Base-by-base conservation (phyloP, 2,797 vertebrate genomes). In the Ceryle rudis region DNA sequence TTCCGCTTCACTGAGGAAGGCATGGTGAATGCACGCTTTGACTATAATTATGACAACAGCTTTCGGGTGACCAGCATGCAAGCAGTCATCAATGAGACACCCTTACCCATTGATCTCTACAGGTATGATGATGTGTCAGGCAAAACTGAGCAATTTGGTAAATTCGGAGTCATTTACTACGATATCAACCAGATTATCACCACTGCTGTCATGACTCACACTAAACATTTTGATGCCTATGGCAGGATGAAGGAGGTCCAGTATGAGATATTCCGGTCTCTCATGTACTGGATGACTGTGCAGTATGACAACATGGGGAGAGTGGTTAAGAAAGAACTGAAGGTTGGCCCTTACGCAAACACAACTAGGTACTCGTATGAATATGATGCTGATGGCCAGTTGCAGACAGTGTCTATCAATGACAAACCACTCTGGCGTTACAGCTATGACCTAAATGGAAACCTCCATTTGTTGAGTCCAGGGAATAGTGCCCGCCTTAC, bases 221-320 rank as follows among this genome's bases (percentile, higher is more conserved):
- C 99, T 11, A 99, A 99, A 89, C 99, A 99, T 97, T 99, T 99
- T 49, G 99, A 99, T 3, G 99, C 99, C 3, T 99, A 99, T 1
- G 99, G 99, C 16, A 98, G 99, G 17, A 99, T 99, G 97, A 99
- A 99, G 95, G 99, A 99, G 93, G 99, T 99, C 15, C 99, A 99
- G 70, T 99, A 99, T 1, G 99, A 99, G 97, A 99, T 99, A 82
- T 99, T 99, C 89, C 99, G 99, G 90, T 99, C 99, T 0, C 99
- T 99, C 65, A 99, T 99, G 99, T 99, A 99, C 97, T 99, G 99
- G 99, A 99, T 99, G 99, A 99, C 99, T 19, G 99, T 99, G 88
- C 99, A 99, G 91, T 99, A 99, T 2, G 99, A 99, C 97, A 99
- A 99, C 96, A 99, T 99, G 99, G 99, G 99, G 3, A 98, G 99